Evolutionary conservation across 2,797 vertebrate genomes (phyloP), one percentile per base, ranked within the genome.

Genomic region (Emys orbicularis): DNA sequence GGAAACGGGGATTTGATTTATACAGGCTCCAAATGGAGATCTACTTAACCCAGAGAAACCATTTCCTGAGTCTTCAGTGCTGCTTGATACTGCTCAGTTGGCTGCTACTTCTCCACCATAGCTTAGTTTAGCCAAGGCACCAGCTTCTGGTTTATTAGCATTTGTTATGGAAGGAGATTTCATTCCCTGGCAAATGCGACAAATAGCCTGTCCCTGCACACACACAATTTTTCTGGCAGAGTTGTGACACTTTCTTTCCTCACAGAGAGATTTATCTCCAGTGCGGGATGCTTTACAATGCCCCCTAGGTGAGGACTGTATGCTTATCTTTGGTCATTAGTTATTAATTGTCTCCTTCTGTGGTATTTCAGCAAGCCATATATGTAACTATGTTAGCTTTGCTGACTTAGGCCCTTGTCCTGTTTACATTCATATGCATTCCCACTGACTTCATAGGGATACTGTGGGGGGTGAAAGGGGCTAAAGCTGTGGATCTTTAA

Each of bases 301-400:
- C 77, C 41, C 76, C 68, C 5, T 89, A 79, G 92, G 44, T 12
- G 87, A 84, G 77, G 25, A 25, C 13, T 76, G 25, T 76, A 29
- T 7, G 89, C 49, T 89, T 86, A 27, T 7, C n/a, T 84, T 90
- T 93, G 87, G 47, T 88, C 72, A 79, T 81, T 53, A 94, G 91
- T 19, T 87, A 83, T 61, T 80, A 37, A 68, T 37, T 84, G 41
- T 49, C 87, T 90, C 88, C 74, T 90, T 52, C 54, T 93, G 74
- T 80, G 87, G 77, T 82, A 79, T 21, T 47, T 12, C 47, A 84
- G 50, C 81, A 44, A 80, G 50, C 79, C 92, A 53, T 16, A 87
- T 9, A 13, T 76, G 31, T 83, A 93, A 44, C 34, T 83, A 77
- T 83, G 83, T 74, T 72, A 74, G 19, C 65, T n/a, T 74, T 25